A percentile compares a stretch with the other conserved stretches of the same genome.
Evolutionary conservation across 2,113 vertebrate genomes (phyloP).

Genomic region (Cnemophilus loriae): DNA sequence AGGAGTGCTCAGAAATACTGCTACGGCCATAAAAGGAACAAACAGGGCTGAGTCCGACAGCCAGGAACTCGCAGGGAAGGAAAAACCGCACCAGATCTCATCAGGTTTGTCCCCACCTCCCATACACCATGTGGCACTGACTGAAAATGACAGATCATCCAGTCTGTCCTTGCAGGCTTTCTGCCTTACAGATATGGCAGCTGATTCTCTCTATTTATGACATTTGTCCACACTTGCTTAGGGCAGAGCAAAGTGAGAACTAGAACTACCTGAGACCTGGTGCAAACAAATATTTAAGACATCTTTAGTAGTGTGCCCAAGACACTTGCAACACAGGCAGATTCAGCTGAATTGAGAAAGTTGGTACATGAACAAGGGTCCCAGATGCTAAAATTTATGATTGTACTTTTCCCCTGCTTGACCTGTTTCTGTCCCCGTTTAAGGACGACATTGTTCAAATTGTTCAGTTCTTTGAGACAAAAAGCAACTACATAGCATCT

Average conservation of each 20-base stretch:
- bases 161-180: background rate
- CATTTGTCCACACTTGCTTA: background rate
- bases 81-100: background rate
- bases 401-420: background rate
- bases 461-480: background rate
- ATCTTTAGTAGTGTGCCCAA: background rate
- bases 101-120: background rate
- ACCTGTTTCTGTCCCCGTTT: background rate
- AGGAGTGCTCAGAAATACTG: background rate
- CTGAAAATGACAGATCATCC: background rate
- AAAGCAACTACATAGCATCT: background rate
- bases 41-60: fast-evolving
- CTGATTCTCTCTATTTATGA: background rate
- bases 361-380: background rate
- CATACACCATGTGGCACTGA: background rate
- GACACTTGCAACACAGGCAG: background rate
- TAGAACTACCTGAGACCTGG: background rate
- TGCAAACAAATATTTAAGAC: background rate
- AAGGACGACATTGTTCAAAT: background rate
- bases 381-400: background rate
- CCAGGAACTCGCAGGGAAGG: background rate
- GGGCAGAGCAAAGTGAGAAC: background rate
- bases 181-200: background rate
- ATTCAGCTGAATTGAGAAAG: background rate
- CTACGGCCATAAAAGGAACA: background rate